Base-by-base conservation (phyloP, 2,113 vertebrate species). In the Actinemys pallida region DNA sequence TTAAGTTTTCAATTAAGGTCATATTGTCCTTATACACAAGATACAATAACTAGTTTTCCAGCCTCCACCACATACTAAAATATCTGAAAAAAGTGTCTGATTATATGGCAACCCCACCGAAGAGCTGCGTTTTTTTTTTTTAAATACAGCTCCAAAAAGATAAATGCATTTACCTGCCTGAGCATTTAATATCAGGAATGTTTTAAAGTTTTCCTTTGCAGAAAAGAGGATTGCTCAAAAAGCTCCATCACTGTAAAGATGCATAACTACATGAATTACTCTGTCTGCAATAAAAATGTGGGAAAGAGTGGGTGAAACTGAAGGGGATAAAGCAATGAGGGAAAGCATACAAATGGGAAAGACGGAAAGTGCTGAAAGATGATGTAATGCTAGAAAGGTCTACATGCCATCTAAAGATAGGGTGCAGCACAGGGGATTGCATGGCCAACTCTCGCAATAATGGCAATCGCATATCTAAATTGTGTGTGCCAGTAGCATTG, bases 281-380 rank as follows among this genome's bases (percentile, higher is more conserved):
- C 5, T 29, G 50, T 96, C 96, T 98, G 96, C 85, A 98, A 92
- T 87, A 98, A 97, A 96, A 97, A 98, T 97, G 93, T 92, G 91
- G 94, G 93, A 98, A 98, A 97, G 91, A 97, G 96, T 96, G 97
- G 88, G 94, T 98, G 96, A 98, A 98, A 98, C 97, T 97, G 96
- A 97, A 93, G 83, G 91, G 82, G 96, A 96, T 92, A 97, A 94
- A 97, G 97, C 94, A 94, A 95, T 39, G 50, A 93, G 94, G 81
- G 94, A 94, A 96, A 27, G 59, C 96, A 87, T 80, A 91, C 87
- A 97, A 97, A 95, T 91, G 89, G 93, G 81, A 91, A 50, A 97
- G 52, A 95, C 90, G 72, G 76, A 96, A 98, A 96, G 89, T 90
- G 81, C 83, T 79, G 80, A 94, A 92, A 92, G 91, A 95, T 87